Percentiles rank a stretch among this genome's conserved stretches.
These are phyloP conservation scores for Drosophila mulleri DNA, from an alignment of 2,888 invertebrate species.

Conservation along the genomic window DNA sequence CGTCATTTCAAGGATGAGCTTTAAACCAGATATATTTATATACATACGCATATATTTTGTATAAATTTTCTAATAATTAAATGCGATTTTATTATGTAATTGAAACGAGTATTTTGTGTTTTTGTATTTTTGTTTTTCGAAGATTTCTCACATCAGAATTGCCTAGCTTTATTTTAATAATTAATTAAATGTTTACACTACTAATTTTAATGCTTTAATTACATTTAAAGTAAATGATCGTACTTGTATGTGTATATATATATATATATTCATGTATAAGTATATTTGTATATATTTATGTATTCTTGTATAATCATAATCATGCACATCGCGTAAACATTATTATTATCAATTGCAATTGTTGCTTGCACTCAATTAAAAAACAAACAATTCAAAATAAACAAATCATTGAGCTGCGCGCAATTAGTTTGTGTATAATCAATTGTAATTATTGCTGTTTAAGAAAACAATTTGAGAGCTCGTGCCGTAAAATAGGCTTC, in stretches of 20 bases:
- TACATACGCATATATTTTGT: constrained; percentile 40
- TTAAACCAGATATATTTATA: constrained; percentile 27
- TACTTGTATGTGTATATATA: constrained; percentile 46
- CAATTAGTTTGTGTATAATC: constrained; percentile 18
- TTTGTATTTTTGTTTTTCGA: constrained; percentile 8
- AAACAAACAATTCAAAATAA: constrained; percentile 10
- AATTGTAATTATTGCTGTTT: constrained; percentile 16
- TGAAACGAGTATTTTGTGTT: constrained; percentile 27
- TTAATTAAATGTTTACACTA: constrained; percentile 75
- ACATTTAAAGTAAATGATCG: constrained; percentile 75
- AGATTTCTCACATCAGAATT: constrained; percentile 67
- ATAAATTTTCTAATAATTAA: constrained; percentile 15
- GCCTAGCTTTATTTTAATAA: constrained; percentile 75
- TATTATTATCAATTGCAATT: constrained; percentile 73
- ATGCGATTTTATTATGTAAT: constrained; percentile 33
- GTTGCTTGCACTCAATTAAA: constrained; percentile 48
- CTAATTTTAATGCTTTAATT: constrained; percentile 76
- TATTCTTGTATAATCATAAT: constrained; percentile 44
- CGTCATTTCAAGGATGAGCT: constrained; percentile 50
- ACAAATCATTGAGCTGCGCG: constrained; percentile 36
- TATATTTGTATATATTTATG: constrained; percentile 36
- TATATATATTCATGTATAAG: constrained; percentile 46
- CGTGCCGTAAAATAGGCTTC: constrained; percentile 6
- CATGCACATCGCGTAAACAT: constrained; percentile 53
- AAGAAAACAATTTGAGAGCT: constrained; percentile 36